Percentiles rank a stretch among this genome's conserved stretches.
Evolutionary conservation across 2,113 vertebrate species (phyloP).

Genomic region (Naja naja): DNA sequence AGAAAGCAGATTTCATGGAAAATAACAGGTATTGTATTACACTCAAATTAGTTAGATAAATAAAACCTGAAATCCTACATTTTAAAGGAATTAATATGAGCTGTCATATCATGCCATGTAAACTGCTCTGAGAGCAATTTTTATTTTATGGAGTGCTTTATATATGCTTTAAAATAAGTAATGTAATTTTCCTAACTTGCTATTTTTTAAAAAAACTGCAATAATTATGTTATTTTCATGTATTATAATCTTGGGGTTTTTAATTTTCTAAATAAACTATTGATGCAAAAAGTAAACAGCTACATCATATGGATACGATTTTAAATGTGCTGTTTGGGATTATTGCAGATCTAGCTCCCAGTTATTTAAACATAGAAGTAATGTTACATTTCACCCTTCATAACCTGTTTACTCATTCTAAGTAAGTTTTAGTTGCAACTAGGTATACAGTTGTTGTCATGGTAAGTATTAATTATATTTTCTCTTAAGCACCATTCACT

Average conservation of each 20-base stretch:
- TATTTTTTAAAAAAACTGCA: not conserved
- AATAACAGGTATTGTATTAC: not conserved
- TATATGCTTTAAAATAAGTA: not conserved
- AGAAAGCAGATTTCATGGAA: not conserved
- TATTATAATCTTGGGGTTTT: not conserved
- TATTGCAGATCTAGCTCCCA: not conserved
- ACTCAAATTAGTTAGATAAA: not conserved
- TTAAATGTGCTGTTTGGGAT: not conserved
- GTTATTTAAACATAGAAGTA: not conserved
- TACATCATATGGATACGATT: not conserved
- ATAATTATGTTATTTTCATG: not conserved
- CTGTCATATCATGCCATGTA: not conserved
- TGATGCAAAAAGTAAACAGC: not conserved
- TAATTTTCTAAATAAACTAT: not conserved
- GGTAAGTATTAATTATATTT: not conserved
- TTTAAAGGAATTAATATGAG: not conserved
- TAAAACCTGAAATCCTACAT: not conserved
- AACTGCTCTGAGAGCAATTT: not conserved
- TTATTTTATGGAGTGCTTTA: not conserved
- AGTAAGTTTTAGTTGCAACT: not conserved
- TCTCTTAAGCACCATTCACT: not conserved
- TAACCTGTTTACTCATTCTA: not conserved
- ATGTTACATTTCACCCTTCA: not conserved
- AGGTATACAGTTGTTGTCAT: not conserved
- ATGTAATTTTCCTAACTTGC: not conserved